Evolutionary conservation across 1,140 invertebrate genomes (phyloP), one percentile per base, ranked within the genome.

Genomic region (Cataglyphis hispanica): DNA sequence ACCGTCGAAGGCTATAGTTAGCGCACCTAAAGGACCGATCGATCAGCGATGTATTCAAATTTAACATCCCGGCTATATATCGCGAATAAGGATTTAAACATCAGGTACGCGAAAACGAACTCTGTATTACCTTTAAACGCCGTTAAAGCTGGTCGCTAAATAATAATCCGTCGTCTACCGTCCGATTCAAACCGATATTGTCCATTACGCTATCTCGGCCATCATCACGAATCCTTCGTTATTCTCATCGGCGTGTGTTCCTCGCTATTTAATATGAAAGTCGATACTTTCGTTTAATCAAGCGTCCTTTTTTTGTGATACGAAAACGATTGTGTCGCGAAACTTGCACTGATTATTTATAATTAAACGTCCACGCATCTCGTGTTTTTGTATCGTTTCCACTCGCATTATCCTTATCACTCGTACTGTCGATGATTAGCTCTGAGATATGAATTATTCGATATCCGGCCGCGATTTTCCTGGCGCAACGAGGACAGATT

Each of bases 21-120:
- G 61, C 86, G 87, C 53, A 81, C 69, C 74, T 80, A 74, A 86
- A 81, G 58, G 86, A 63, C 34, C 69, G 81, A 88, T 81, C 75
- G 86, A 85, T 86, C 87, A 53, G 40, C 63, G 81, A 69, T 64
- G 83, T 88, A 89, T 89, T 89, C 87, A 87, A 89, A 89, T 89
- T 89, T 85, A 87, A 87, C 86, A 66, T 84, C 66, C 58, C 19
- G 63, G 56, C 53, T 64, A 70, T 61, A 76, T 69, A 50, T 69
- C 53, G 64, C 63, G 85, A 46, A 19, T 25, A 66, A 61, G 61
- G 64, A 83, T 74, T 74, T 74, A 83, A 83, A 83, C 67, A 74
- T 83, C 78, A 19, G 78, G 53, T 83, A 60, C 19, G 78, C 66
- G 67, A 74, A 60, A 74, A 81, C 66, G 78, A 81, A 74, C 27